Conservation (phyloP, 2,113 vertebrate genomes). For the Cebidichthys violaceus region DNA sequence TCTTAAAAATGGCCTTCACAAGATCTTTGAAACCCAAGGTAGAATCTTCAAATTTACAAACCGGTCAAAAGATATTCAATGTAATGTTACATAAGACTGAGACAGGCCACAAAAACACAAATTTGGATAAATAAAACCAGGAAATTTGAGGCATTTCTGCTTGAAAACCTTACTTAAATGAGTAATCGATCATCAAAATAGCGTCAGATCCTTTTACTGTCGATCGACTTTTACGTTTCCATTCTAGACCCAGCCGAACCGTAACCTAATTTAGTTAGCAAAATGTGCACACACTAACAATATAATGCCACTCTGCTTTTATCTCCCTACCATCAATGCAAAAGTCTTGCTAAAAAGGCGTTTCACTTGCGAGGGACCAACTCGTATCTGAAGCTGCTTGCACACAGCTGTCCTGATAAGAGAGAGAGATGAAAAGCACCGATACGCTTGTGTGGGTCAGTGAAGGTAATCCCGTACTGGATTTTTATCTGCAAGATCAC, state of each 20-base stretch:
- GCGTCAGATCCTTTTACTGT: neutral
- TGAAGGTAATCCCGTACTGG: neutral
- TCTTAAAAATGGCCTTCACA: neutral
- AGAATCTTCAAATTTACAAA: neutral
- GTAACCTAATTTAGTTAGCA: neutral
- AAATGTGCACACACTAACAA: neutral
- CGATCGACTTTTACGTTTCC: no score
- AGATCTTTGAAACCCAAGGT: neutral
- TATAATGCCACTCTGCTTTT: neutral
- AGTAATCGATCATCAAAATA: no score
- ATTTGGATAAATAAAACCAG: neutral
- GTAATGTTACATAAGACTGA: neutral
- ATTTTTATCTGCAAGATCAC: constrained; percentile 40
- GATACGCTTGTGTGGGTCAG: constrained; percentile 12
- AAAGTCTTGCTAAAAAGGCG: neutral
- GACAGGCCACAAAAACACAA: neutral
- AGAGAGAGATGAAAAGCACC: constrained; percentile 12
- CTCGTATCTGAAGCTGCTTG: neutral
- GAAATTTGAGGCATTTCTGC: neutral
- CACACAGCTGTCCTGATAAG: neutral
- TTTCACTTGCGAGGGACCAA: neutral
- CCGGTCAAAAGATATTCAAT: neutral
- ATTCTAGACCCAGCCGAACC: no score
- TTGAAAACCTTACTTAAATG: no score
- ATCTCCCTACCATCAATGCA: neutral